Evolutionary conservation across 2,113 vertebrate species (phyloP), one percentile per base, ranked within the genome.

Genomic region (Pipra filicauda): DNA sequence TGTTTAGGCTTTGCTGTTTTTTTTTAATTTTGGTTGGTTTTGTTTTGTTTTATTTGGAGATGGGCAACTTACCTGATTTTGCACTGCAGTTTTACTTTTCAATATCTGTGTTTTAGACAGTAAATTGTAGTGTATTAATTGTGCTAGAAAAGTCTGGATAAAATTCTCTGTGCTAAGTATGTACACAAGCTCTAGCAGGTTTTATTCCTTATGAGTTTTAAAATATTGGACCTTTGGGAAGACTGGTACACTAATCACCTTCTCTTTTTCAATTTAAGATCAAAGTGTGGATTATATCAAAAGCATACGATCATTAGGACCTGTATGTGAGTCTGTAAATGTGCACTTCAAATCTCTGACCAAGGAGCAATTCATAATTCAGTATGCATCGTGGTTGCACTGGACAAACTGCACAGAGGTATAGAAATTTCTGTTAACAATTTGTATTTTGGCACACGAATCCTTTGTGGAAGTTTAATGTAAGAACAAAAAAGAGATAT

Each of bases 321-420:
- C 98, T 5, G 77, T 98, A 26, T 98, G 98, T 96, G 97, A 97
- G 82, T 96, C 97, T 24, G 84, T 97, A 89, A 90, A 98, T 77
- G 61, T 52, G 8, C 86, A 98, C 59, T 70, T 98, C 70, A 94
- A 81, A 43, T 97, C 98, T 57, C 86, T 98, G 85, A 74, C 81
- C 33, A 70, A 79, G 69, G 89, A 70, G 11, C 96, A 98, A 39
- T 98, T 98, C 89, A 62, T 95, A 57, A 51, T 37, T 41, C 96
- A 48, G 24, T 98, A 97, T 57, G n/a, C 37, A 1, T 54, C 88
- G 0, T 98, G 98, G 97, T 96, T 98, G 65, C 97, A 30, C 55
- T 98, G 98, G 98, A 98, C 98, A 43, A 89, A 94, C 62, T 95
- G 84, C 80, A 80, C 95, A 55, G 94, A 98, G 98, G 98, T 98